Evolutionary conservation across 2,888 invertebrate genomes (phyloP), one percentile per base, ranked within the genome.

Genomic region (Xestoiulus laeticollis): DNA sequence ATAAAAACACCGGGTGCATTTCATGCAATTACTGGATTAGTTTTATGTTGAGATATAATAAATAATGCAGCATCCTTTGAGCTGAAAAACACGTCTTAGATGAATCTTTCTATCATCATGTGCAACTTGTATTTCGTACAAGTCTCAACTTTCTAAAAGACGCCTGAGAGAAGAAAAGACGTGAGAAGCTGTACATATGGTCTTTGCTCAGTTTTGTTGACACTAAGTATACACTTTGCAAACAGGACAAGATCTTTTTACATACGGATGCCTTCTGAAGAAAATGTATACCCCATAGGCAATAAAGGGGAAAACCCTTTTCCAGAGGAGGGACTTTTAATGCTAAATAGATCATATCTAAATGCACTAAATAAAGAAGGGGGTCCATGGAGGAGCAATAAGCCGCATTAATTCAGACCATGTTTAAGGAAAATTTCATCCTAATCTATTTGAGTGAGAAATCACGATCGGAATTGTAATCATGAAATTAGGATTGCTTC

Each of bases 151-250:
- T 59, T n/a, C 22, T 6, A 59, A 10, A 4, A 59, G 59, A 10
- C 59, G 59, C 59, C 59, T 10, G 22, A n/a, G 59, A 22, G 59
- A 59, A 59, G 59, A 22, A 59, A 59, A 22, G 59, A 59, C 59
- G 59, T 59, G 59, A 59, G 59, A 59, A 59, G 22, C 59, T 19
- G 22, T 59, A 59, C 59, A 59, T 59, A 59, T 59, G 59, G 59
- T 59, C 59, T 59, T 59, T 59, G 59, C 59, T 59, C 59, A 59
- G 59, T 59, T 59, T 59, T 59, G 59, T 59, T 59, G 59, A 59
- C 59, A 59, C 59, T 59, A 59, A 59, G 59, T 59, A 59, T 22
- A 59, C 22, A 59, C 59, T 59, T 59, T 22, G 59, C 59, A 59
- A 59, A 59, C 59, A 59, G 59, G 59, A 59, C 59, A 59, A 22